Evolutionary conservation across 1,140 invertebrate species (phyloP).

Genomic region (Drusus annulatus): DNA sequence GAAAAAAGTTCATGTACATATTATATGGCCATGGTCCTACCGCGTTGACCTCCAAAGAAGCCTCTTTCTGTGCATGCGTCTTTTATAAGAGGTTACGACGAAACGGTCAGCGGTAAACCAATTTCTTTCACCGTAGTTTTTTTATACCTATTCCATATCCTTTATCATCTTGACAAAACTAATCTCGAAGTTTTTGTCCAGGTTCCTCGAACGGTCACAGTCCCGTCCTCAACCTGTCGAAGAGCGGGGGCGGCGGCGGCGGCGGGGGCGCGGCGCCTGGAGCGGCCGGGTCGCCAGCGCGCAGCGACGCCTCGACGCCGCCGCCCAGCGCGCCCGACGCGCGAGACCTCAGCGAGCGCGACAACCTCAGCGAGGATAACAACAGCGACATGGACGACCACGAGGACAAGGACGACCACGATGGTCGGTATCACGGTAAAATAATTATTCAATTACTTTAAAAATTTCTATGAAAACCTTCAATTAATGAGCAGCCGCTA

Average conservation of each 20-base stretch:
- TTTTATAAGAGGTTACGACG: too few species aligned
- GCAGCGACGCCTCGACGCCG: conserved; percentile 71
- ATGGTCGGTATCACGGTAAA: conserved; percentile 74
- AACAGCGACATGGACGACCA: conserved; percentile 83
- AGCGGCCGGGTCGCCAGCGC: conserved; percentile 67
- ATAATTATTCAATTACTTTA: too few species aligned
- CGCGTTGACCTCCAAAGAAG: too few species aligned
- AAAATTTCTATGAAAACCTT: too few species aligned
- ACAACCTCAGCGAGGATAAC: conserved; percentile 80
- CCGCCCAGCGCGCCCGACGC: conserved; percentile 66
- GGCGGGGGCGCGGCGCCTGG: conserved; percentile 72
- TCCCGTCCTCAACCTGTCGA: conserved; percentile 91
- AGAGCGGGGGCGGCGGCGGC: conserved; percentile 81
- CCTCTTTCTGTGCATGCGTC: too few species aligned
- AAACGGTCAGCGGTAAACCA: too few species aligned
- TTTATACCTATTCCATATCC: too few species aligned
- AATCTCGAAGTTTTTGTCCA: conserved; percentile 63
- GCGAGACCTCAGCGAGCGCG: conserved; percentile 69
- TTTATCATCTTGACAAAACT: too few species aligned
- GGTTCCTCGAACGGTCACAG: conserved; percentile 91
- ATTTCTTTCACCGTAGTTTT: too few species aligned
- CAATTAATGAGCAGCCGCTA: too few species aligned
- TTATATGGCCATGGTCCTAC: too few species aligned
- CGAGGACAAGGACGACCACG: conserved; percentile 89
- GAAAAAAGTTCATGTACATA: too few species aligned